phyloP scores from a whole-genome alignment of 2,797 vertebrate genomes.

The Tapera naevia region DNA sequence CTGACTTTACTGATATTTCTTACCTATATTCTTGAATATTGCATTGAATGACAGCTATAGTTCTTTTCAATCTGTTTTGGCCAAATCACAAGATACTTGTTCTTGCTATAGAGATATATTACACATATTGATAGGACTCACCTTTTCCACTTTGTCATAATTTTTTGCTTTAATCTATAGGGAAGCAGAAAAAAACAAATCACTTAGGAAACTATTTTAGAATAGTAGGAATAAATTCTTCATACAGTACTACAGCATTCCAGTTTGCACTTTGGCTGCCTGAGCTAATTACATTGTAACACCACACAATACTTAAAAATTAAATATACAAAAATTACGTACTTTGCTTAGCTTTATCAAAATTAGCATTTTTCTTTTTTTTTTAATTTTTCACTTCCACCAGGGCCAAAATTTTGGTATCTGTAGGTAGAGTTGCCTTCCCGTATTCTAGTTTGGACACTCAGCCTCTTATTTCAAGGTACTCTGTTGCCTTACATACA shows the following conservation, averaged over 20 bases:
- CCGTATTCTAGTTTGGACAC: not conserved
- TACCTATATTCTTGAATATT: not conserved
- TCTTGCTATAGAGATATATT: slow-evolving; percentile 13
- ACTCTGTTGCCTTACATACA: not conserved
- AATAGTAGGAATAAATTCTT: slow-evolving; percentile 42
- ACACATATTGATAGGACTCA: slow-evolving; percentile 78
- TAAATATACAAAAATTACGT: not conserved
- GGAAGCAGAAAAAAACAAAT: slow-evolving; percentile 72
- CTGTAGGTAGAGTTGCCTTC: not conserved
- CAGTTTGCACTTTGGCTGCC: not conserved
- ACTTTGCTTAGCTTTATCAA: not conserved
- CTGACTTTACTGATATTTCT: not conserved
- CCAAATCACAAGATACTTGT: not conserved
- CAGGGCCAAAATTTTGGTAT: not conserved
- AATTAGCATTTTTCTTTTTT: not conserved
- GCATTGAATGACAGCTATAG: not conserved
- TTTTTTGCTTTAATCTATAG: slow-evolving; percentile 99
- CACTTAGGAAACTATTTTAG: slow-evolving; percentile 59
- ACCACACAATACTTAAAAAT: not conserved
- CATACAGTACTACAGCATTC: slow-evolving; percentile 11
- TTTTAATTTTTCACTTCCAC: not conserved
- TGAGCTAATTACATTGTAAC: not conserved
- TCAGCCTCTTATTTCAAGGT: not conserved
- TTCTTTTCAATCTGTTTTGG: not conserved
- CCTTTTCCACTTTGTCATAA: slow-evolving; percentile 99